Percentiles rank a stretch among this genome's conserved stretches.
Evolutionary conservation across 2,113 vertebrate species (phyloP).

Genomic region (Ophthalmolycus amberensis): DNA sequence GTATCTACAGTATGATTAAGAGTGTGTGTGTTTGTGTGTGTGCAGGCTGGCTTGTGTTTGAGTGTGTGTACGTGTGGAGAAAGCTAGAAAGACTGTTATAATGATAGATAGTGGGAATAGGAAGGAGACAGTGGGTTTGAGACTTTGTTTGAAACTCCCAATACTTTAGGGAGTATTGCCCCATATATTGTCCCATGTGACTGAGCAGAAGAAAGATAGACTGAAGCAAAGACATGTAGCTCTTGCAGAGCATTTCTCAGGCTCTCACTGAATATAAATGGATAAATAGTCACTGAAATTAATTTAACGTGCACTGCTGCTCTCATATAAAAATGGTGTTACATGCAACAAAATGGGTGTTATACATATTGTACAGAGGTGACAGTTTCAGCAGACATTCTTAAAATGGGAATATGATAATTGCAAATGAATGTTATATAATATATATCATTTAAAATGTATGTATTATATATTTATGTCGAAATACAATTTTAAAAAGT

Average conservation of each 20-base stretch:
- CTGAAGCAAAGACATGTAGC: conserved; percentile 54
- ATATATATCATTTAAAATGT: neutral
- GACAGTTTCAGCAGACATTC: conserved; percentile 13
- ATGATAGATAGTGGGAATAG: conserved; percentile 58
- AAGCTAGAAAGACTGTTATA: conserved; percentile 59
- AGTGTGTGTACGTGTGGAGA: conserved; percentile 44
- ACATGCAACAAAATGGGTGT: conserved; percentile 23
- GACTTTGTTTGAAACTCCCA: conserved; percentile 76
- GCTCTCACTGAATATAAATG: conserved; percentile 72
- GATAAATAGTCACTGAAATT: conserved; percentile 60
- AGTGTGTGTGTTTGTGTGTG: conserved; percentile 23
- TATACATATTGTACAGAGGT: conserved; percentile 18
- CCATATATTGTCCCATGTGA: conserved; percentile 78
- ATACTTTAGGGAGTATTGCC: conserved; percentile 78
- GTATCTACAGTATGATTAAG: conserved; percentile 41
- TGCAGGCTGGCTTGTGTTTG: conserved; percentile 1
- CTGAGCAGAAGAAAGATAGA: conserved; percentile 64
- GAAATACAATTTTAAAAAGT: neutral
- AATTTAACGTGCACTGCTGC: conserved; percentile 31
- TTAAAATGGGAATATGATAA: conserved; percentile 11
- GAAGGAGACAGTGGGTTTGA: conserved; percentile 55
- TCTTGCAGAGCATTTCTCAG: conserved; percentile 50
- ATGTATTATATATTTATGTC: neutral
- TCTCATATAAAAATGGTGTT: conserved; percentile 18
- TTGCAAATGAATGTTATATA: neutral